phyloP scores from a whole-genome alignment of 2,113 vertebrate species.

The Alces alces region DNA sequence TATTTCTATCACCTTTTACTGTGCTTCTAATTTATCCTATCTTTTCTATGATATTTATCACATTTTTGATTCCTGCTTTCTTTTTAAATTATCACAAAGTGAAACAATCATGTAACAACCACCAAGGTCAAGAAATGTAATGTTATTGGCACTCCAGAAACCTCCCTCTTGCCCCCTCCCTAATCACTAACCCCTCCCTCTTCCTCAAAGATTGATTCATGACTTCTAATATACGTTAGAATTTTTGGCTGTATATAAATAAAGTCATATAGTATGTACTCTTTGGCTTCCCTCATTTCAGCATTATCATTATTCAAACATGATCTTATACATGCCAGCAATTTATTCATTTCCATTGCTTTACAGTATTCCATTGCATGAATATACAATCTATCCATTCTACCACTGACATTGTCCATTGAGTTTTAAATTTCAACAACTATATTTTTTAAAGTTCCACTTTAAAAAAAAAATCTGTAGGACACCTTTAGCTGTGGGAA shows the following conservation, averaged over 20 bases:
- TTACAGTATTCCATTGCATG: not conserved
- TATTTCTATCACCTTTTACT: slow-evolving; percentile 7
- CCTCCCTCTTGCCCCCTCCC: not conserved
- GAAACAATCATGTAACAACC: not conserved
- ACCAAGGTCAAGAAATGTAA: not conserved
- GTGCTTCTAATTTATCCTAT: not conserved
- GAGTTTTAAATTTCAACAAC: not conserved
- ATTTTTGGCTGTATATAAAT: not conserved
- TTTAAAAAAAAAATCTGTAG: not conserved
- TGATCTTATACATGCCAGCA: not conserved
- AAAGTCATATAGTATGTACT: not conserved
- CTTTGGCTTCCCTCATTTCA: not conserved
- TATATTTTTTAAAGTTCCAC: not conserved
- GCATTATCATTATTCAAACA: not conserved
- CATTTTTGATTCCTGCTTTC: slow-evolving; percentile 11
- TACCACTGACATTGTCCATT: not conserved
- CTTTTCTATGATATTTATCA: not conserved
- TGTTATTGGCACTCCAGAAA: not conserved
- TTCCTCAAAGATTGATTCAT: not conserved
- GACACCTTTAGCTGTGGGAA: not conserved
- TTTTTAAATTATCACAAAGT: not conserved
- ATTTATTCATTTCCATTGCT: not conserved
- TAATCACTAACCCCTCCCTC: not conserved
- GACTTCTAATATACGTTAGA: not conserved
- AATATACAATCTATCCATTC: not conserved